A percentile compares a stretch with the other conserved stretches of the same genome.
Evolutionary conservation across 1,140 invertebrate species (phyloP).

Genomic region (Homalodisca vitripennis): DNA sequence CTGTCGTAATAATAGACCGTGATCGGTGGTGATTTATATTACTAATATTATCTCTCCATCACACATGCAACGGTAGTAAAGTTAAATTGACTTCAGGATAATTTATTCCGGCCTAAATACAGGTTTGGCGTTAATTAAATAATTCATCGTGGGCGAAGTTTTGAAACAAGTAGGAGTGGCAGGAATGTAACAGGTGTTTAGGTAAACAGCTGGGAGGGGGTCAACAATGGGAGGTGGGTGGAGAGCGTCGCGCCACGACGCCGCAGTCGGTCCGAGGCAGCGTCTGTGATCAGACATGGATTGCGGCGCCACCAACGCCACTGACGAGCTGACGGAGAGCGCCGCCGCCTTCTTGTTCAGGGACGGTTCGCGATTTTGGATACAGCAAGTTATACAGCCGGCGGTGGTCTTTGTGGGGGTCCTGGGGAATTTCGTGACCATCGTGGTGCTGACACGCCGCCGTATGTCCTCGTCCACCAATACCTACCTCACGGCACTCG

Average conservation of each 20-base stretch:
- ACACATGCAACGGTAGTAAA: too few species aligned
- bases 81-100: too few species aligned
- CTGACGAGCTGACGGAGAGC: not conserved
- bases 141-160: too few species aligned
- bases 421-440: constrained; percentile 68
- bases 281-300: not conserved
- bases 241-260: not conserved
- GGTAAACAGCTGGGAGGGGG: too few species aligned
- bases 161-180: too few species aligned
- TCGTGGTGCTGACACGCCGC: constrained; percentile 70
- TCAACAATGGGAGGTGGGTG: not conserved
- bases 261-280: not conserved
- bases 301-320: not conserved
- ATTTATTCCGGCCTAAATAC: too few species aligned
- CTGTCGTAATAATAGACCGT: too few species aligned
- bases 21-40: too few species aligned
- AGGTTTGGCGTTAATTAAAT: too few species aligned
- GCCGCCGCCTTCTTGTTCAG: constrained; percentile 44
- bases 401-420: constrained; percentile 66
- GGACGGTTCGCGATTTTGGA: constrained; percentile 55
- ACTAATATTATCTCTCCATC: too few species aligned
- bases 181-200: too few species aligned
- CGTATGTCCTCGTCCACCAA: constrained; percentile 76
- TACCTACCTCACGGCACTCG: too few species aligned
- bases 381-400: constrained; percentile 67